Percentiles rank a stretch among this genome's conserved stretches.
phyloP scores from a whole-genome alignment of 2,113 vertebrate species.

The Toxostoma redivivum region DNA sequence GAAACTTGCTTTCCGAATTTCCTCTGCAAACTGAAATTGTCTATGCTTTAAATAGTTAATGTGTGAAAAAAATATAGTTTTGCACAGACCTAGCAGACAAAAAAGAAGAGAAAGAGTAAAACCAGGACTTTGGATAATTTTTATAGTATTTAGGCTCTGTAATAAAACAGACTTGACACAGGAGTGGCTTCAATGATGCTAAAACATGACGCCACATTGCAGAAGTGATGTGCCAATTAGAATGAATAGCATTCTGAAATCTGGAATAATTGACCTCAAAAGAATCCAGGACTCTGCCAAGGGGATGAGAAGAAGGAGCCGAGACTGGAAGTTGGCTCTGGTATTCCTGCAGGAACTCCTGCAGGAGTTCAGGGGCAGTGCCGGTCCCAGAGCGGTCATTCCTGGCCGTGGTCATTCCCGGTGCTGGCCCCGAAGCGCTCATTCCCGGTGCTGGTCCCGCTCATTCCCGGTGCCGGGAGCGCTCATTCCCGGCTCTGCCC shows the following conservation, averaged over 20 bases:
- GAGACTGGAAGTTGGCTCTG: background rate
- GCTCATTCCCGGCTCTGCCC: background rate
- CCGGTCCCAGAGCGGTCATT: background rate
- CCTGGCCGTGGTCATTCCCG: accelerated
- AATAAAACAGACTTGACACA: background rate
- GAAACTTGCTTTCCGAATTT: background rate
- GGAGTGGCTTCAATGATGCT: accelerated
- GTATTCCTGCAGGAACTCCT: background rate
- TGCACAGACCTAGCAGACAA: background rate
- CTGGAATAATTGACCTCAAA: accelerated
- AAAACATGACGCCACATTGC: accelerated
- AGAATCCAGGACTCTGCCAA: background rate
- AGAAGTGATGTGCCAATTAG: too few relatives aligned
- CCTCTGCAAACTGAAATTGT: background rate
- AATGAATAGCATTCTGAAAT: background rate
- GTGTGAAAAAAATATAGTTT: background rate
- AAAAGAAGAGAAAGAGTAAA: background rate
- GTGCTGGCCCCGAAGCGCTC: background rate
- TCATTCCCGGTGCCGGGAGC: background rate
- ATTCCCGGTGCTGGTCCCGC: background rate
- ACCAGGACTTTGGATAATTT: background rate
- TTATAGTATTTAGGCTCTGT: background rate
- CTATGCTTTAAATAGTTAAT: background rate
- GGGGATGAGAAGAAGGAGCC: background rate
- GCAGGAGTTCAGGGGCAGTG: background rate